Evolutionary conservation across 2,113 vertebrate genomes (phyloP).

Genomic region (Spheniscus mendiculus): DNA sequence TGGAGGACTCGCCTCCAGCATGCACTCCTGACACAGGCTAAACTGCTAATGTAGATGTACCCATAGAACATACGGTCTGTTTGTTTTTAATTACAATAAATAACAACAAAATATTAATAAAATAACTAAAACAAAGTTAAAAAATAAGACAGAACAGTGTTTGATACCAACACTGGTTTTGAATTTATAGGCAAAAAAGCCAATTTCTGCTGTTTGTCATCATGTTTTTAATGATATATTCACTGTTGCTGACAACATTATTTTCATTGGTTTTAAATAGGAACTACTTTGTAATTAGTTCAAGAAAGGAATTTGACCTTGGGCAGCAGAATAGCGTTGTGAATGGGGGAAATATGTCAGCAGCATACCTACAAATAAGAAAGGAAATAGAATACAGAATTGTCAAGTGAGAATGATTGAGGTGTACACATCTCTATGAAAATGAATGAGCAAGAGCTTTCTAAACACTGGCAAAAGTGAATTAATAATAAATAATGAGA

Average conservation of each 20-base stretch:
- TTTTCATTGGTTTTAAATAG: not conserved
- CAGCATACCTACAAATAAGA: not conserved
- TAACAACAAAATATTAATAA: not conserved
- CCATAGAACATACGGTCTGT: not conserved
- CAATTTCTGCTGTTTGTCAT: not conserved
- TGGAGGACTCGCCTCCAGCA: not conserved
- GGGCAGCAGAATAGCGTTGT: not conserved
- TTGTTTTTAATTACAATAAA: not conserved
- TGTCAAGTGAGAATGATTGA: not conserved
- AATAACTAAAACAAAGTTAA: not conserved
- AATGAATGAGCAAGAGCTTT: not conserved
- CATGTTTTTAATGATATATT: not conserved
- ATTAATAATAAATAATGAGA: not conserved
- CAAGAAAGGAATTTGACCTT: not conserved
- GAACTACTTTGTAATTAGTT: slow-evolving; percentile 4
- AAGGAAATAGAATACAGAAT: not conserved
- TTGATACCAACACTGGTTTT: not conserved
- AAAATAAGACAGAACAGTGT: not conserved
- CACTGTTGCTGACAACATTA: not conserved
- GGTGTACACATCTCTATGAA: not conserved
- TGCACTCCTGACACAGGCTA: not conserved
- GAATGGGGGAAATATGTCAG: not conserved
- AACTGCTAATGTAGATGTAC: not conserved
- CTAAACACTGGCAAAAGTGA: not conserved
- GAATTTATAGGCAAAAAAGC: not conserved